Percentiles rank a stretch among this genome's conserved stretches.
Conservation (phyloP, 64 coral and sea anemone genomes). For the Cladopsammia gracilis region DNA sequence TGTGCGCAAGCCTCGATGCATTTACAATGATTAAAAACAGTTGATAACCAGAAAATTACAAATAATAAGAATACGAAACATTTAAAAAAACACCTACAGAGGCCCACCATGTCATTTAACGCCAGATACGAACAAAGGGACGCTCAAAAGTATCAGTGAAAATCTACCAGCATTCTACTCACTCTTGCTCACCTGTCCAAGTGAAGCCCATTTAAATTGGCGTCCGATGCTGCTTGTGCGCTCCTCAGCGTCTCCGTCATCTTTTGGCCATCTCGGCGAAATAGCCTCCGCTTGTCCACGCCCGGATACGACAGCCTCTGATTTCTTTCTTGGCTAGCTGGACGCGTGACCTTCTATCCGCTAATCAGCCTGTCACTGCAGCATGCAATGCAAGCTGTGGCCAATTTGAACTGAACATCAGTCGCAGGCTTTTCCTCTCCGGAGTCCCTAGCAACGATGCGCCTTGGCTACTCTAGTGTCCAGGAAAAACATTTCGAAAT, state of each 20-base stretch:
- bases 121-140: no score
- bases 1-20: no score
- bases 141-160: no score
- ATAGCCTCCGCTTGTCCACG: neutral
- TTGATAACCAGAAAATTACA: no score
- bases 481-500: slow-evolving; percentile 15
- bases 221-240: neutral
- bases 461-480: neutral
- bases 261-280: neutral
- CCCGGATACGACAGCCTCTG: neutral
- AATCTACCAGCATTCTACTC: no score
- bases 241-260: neutral
- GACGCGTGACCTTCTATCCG: neutral
- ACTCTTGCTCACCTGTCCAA: neutral
- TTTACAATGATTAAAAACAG: no score
- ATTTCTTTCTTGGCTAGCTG: no score
- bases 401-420: neutral
- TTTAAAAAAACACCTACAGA: no score
- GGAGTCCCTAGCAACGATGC: neutral
- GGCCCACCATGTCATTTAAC: no score
- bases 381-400: neutral
- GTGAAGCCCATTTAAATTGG: neutral
- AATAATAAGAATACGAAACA: no score
- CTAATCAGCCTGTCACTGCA: neutral
- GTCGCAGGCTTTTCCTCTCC: neutral